These are phyloP conservation scores for Cepaea nemoralis DNA, from an alignment of 1,140 invertebrate genomes.

Conservation along the genomic window DNA sequence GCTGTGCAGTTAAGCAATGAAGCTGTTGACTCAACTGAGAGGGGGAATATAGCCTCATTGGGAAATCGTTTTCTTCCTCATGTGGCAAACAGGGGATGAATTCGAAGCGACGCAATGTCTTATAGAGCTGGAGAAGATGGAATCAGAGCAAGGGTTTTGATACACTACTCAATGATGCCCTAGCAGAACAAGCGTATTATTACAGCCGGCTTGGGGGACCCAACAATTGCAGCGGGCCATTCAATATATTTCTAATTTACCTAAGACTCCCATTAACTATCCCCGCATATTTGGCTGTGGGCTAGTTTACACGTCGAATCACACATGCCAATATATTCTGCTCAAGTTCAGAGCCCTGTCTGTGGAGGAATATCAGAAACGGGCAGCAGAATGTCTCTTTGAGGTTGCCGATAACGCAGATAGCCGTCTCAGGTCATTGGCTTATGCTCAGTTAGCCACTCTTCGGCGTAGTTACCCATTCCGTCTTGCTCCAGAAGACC, in stretches of 20 bases:
- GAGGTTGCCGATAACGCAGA: not conserved
- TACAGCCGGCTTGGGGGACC: conserved; percentile 13
- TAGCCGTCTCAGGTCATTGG: not conserved
- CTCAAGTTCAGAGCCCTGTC: not conserved
- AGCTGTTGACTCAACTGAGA: not conserved
- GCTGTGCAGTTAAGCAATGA: not conserved
- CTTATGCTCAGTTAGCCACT: not conserved
- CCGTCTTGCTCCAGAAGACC: not conserved
- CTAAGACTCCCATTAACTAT: not conserved
- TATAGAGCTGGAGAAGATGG: not conserved
- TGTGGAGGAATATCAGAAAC: not conserved
- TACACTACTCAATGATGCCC: not conserved
- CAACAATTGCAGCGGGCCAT: not conserved
- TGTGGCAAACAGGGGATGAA: not conserved
- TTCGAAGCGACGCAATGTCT: not conserved
- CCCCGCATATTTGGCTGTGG: not conserved
- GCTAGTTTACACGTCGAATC: not conserved
- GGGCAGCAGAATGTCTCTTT: not conserved
- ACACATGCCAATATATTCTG: not conserved
- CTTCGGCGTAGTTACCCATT: not conserved
- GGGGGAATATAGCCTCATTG: not conserved
- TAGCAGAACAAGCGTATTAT: conserved; percentile 9
- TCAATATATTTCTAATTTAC: not conserved
- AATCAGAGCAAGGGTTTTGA: not conserved
- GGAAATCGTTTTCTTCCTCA: not conserved